Conservation (phyloP, 1,140 invertebrate species). For the Solenopsis invicta region DNA sequence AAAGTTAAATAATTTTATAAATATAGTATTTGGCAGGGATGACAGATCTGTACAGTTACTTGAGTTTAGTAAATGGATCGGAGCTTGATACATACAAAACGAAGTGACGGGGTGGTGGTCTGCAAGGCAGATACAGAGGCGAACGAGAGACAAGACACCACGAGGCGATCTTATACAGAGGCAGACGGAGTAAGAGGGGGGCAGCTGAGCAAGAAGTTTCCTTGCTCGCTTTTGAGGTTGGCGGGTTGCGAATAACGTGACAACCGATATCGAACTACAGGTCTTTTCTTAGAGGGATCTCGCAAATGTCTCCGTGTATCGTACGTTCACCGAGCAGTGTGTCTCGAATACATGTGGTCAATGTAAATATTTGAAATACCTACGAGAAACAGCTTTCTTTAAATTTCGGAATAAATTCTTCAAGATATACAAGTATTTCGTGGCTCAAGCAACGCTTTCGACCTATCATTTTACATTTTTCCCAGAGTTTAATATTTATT, state of each 20-base stretch:
- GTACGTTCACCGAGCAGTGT: constrained; percentile 9
- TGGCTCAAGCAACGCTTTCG: background rate
- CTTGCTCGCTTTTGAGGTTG: constrained; percentile 57
- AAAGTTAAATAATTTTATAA: too few relatives aligned
- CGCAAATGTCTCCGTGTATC: background rate
- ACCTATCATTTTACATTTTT: background rate
- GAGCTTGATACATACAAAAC: constrained; percentile 32
- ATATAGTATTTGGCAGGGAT: too few relatives aligned
- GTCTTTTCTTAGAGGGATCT: constrained; percentile 49
- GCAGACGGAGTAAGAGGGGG: constrained; percentile 3
- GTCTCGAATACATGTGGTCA: constrained; percentile 5
- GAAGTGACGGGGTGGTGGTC: background rate
- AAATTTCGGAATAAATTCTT: constrained; percentile 21
- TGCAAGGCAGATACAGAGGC: constrained; percentile 24
- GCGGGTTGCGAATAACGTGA: constrained; percentile 60
- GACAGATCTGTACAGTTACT: too few relatives aligned
- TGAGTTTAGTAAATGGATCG: too few relatives aligned
- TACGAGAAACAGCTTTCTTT: constrained; percentile 7
- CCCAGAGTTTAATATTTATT: background rate
- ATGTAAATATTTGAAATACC: constrained; percentile 51
- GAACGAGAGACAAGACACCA: constrained; percentile 29
- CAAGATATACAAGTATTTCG: background rate
- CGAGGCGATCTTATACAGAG: constrained; percentile 43
- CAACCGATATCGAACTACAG: constrained; percentile 52
- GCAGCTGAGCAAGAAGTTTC: constrained; percentile 46